A percentile compares a stretch with the other conserved stretches of the same genome.
Conservation (phyloP, 2,888 invertebrate genomes). For the Calliphora vomitoria region DNA sequence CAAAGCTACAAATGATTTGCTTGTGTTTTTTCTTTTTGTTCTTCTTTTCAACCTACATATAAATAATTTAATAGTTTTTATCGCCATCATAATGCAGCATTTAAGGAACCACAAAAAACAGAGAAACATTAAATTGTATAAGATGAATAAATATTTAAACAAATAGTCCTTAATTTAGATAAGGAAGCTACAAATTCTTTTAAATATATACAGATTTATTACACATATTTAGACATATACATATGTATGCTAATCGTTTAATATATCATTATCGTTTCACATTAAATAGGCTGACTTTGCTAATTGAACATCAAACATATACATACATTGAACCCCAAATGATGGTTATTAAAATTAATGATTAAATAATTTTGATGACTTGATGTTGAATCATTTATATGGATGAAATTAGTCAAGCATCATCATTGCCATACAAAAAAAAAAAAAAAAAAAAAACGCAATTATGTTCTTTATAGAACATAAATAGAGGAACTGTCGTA, state of each 20-base stretch:
- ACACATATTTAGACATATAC: neutral
- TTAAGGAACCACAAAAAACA: slow-evolving; percentile 18
- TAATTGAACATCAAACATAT: slow-evolving; percentile 9
- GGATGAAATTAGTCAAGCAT: slow-evolving; percentile 19
- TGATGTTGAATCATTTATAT: slow-evolving; percentile 24
- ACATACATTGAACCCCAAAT: neutral
- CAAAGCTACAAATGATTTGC: neutral
- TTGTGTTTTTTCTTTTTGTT: slow-evolving; percentile 11
- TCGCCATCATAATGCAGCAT: slow-evolving; percentile 55
- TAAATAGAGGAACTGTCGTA: neutral
- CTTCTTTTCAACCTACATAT: slow-evolving; percentile 12
- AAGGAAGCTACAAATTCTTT: neutral
- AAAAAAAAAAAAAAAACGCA: neutral
- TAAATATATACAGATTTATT: neutral
- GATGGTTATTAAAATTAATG: slow-evolving; percentile 37
- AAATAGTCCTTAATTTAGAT: slow-evolving; percentile 43
- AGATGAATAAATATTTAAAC: slow-evolving; percentile 48
- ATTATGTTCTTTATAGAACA: neutral
- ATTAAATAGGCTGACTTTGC: slow-evolving; percentile 46
- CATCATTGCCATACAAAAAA: neutral
- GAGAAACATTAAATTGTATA: neutral
- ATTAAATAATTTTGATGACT: slow-evolving; percentile 38
- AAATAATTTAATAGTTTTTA: slow-evolving; percentile 60
- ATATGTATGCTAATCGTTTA: neutral
- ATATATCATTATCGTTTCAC: slow-evolving; percentile 21